Conservation (phyloP, 2,888 invertebrate genomes). For the Phragmatobia fuliginosa region DNA sequence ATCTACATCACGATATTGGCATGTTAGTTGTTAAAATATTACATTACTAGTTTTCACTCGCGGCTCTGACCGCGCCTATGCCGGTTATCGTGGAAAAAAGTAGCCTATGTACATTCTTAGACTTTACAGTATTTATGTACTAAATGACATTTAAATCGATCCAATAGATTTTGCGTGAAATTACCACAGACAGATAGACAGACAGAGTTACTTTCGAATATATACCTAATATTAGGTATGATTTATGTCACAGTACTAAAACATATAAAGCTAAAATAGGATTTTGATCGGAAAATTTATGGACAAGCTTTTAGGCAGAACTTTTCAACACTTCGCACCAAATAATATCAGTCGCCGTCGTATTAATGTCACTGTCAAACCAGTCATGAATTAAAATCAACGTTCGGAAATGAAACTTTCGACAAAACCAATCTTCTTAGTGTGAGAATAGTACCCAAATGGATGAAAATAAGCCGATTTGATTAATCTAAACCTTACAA, state of each 20-base stretch:
- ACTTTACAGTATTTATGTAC: too few species aligned
- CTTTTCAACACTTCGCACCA: not conserved
- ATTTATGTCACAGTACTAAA: not conserved
- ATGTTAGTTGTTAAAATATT: too few species aligned
- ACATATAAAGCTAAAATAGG: not conserved
- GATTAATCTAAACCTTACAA: not conserved
- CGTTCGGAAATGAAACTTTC: not conserved
- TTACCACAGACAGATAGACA: too few species aligned
- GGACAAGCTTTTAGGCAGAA: conserved; percentile 1
- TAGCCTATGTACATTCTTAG: too few species aligned
- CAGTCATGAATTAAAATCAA: not conserved
- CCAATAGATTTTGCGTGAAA: too few species aligned
- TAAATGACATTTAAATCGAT: too few species aligned
- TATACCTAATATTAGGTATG: too few species aligned
- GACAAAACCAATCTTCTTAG: not conserved
- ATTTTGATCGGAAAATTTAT: not conserved
- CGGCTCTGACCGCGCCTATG: too few species aligned
- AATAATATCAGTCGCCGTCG: not conserved
- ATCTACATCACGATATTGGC: not conserved
- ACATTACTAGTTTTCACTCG: too few species aligned
- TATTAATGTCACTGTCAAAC: not conserved
- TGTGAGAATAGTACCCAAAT: not conserved
- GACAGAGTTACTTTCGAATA: too few species aligned
- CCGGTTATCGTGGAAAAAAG: too few species aligned
- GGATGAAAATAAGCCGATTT: not conserved